Percentiles rank a stretch among this genome's conserved stretches.
phyloP scores from a whole-genome alignment of 2,888 invertebrate species.

The Ametastegia equiseti region DNA sequence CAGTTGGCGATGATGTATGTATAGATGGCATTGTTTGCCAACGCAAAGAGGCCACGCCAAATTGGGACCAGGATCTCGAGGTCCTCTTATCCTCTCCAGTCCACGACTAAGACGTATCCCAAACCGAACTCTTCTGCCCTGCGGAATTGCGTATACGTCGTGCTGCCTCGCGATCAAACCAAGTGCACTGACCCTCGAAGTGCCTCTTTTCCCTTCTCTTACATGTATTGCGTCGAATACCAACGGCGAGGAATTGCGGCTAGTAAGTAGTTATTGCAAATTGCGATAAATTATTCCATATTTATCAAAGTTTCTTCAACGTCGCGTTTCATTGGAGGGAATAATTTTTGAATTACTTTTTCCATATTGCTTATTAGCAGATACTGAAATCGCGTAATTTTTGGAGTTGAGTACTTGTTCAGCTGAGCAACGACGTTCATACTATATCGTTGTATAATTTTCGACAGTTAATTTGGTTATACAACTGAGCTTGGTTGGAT shows the following conservation, averaged over 20 bases:
- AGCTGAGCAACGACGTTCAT: not conserved
- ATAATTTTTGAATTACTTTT: not conserved
- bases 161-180: not conserved
- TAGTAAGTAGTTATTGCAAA: not conserved
- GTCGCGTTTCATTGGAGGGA: no score
- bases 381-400: not conserved
- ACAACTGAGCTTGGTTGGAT: not conserved
- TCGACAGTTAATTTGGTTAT: not conserved
- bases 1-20: conserved; percentile 1
- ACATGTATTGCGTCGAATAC: not conserved
- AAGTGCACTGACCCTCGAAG: conserved; percentile 42
- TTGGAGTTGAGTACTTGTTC: not conserved
- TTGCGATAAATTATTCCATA: not conserved
- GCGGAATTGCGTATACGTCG: not conserved
- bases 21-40: conserved; percentile 25
- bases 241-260: not conserved
- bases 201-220: not conserved
- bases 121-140: not conserved
- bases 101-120: not conserved
- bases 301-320: not conserved
- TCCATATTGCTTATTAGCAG: not conserved
- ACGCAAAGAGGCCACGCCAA: conserved; percentile 1
- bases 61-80: not conserved
- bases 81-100: not conserved
- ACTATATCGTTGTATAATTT: not conserved